Evolutionary conservation across 2,888 invertebrate genomes (phyloP), one percentile per base, ranked within the genome.

Genomic region (Limenitis camilla): DNA sequence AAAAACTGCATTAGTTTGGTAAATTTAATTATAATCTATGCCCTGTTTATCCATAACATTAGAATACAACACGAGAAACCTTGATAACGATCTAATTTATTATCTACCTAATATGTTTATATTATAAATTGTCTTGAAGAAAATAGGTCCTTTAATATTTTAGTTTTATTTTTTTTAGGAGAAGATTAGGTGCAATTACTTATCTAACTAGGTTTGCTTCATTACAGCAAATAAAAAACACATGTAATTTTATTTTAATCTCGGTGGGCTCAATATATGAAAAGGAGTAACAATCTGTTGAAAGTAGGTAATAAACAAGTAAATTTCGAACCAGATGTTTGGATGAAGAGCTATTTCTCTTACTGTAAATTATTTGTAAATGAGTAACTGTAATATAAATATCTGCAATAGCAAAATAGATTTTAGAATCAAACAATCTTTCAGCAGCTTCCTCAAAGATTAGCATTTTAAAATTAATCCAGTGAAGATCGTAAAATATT

Each of bases 381-480:
- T 83, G 82, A 85, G 76, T 84, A 78, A 82, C 77, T 83, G 81
- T 83, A 78, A 81, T 81, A 83, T 75, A 85, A 84, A 85, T 85
- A 84, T 83, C 81, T 71, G 74, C 79, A 81, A 81, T 80, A 81
- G 79, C 74, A 71, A 75, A 80, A 77, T 75, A 68, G 68, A 67
- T 69, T 74, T 65, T 71, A 66, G 69, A 81, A 72, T 80, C 79
- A 77, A 80, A 83, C 81, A 77, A 84, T 82, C 84, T 82, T 78
- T 81, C 82, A 82, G 71, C 69, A 69, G 80, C 72, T 78, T 78
- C 77, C 70, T 81, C 80, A 79, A 81, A 78, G 76, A 79, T 81
- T 71, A 53, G 76, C 72, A 79, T 85, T 87, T 86, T 82, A 81
- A 83, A 86, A 86, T 85, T 77, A 82, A 82, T 81, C 76, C 74